Evolutionary conservation across 2,113 vertebrate species (phyloP).

Genomic region (Chiloscyllium plagiosum): DNA sequence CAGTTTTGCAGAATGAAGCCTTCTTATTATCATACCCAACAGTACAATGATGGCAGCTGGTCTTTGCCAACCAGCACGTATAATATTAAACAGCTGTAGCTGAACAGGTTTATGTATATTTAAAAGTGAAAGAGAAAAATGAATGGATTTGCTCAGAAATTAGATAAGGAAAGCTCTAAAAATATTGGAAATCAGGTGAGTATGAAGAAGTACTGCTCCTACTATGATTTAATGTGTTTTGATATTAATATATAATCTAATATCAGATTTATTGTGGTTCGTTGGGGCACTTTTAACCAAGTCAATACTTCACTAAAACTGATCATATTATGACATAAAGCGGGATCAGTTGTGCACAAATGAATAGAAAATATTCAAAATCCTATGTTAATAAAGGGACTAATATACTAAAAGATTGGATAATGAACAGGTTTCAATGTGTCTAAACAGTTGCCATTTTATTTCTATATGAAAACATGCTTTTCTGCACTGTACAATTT

Average conservation of each 20-base stretch:
- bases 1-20: not conserved
- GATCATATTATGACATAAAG: not conserved
- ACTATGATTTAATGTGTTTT: not conserved
- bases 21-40: conserved; percentile 33
- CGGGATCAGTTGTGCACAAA: not conserved
- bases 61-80: conserved; percentile 4
- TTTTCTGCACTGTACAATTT: conserved; percentile 7
- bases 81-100: conserved; percentile 33
- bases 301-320: not conserved
- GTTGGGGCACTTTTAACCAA: not conserved
- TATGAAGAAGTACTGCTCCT: not conserved
- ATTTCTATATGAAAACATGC: not conserved
- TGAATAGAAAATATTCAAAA: conserved; percentile 24
- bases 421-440: not conserved
- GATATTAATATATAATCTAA: not conserved
- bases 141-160: not conserved
- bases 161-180: not conserved
- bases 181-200: not conserved
- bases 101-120: not conserved
- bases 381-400: not conserved
- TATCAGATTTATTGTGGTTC: not conserved
- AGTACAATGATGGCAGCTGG: conserved; percentile 17
- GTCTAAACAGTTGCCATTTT: not conserved
- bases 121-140: not conserved
- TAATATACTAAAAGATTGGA: not conserved